Evolutionary conservation across 2,113 vertebrate genomes (phyloP).

Genomic region (Bubo blakistoni): DNA sequence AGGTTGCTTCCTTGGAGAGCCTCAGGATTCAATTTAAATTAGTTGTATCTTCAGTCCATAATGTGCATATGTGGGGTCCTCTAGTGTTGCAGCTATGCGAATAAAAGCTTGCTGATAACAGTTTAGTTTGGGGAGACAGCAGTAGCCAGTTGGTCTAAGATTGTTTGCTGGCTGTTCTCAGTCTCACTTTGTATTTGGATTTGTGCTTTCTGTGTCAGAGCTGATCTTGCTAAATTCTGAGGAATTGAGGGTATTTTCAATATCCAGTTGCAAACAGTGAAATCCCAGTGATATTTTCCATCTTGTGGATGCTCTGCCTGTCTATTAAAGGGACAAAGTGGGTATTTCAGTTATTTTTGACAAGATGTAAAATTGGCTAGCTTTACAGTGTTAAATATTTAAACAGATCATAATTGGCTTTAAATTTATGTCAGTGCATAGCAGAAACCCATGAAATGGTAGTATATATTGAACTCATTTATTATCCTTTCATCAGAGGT

Average conservation of each 20-base stretch:
- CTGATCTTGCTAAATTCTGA: neutral
- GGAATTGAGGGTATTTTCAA: neutral
- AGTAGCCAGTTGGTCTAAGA: neutral
- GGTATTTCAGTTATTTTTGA: conserved; percentile 36
- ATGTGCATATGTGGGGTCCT: neutral
- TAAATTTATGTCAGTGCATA: conserved; percentile 21
- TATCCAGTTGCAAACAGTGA: neutral
- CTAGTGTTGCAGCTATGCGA: conserved; percentile 40
- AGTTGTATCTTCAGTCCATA: neutral
- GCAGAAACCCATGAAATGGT: conserved; percentile 26
- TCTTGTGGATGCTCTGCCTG: neutral
- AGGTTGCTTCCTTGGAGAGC: neutral
- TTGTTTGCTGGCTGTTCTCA: neutral
- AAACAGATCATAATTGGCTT: conserved; percentile 52
- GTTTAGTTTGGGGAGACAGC: neutral
- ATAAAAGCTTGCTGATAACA: neutral
- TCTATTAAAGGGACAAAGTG: conserved; percentile 2
- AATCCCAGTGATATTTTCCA: neutral
- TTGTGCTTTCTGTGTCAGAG: neutral
- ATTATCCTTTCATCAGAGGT: conserved; percentile 35
- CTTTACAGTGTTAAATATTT: conserved; percentile 57
- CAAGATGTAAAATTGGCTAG: conserved; percentile 45
- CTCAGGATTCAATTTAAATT: neutral
- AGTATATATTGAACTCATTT: conserved; percentile 10
- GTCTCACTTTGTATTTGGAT: neutral